Evolutionary conservation across 2,113 vertebrate species (phyloP), one percentile per base, ranked within the genome.

Genomic region (Lynx canadensis): DNA sequence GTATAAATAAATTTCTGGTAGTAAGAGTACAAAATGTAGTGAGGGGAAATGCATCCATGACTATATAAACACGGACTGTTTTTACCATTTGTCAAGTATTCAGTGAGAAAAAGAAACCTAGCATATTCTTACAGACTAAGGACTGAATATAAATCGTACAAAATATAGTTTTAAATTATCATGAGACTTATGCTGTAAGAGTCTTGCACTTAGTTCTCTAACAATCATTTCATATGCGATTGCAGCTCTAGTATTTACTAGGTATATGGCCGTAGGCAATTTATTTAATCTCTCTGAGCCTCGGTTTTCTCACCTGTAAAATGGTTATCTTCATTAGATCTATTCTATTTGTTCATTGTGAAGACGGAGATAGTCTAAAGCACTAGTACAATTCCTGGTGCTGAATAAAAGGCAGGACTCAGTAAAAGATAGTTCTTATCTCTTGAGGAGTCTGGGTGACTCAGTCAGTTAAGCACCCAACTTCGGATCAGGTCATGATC

Each of bases 241-340:
- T n/a, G 7, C 11, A 60, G 8, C 7, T 71, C 7, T 65, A 15
- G 7, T 31, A 15, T 71, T 93, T 96, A 50, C 38, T 71, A 60
- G 16, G 12, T 25, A 29, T 71, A 48, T 33, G 7, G 33, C 9
- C 31, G 74, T 84, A 82, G 38, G 7, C 7, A 93, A 94, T 86
- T 94, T 71, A 88, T 57, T 76, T 94, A 78, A 93, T 74, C 29
- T 91, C 15, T 78, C 29, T 88, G 52, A 83, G 27, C 41, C n/a
- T 69, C 80, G n/a, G 71, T 94, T 94, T 97, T 88, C 84, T 94
- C 60, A 48, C 45, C 41, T 60, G 14, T 98, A 63, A 92, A 89
- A 80, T 80, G 60, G 11, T 4, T 79, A 66, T 94, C 41, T 89
- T 83, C 60, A 81, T 80, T 84, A 66, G 60, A 36, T 83, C 55